A percentile compares a stretch with the other conserved stretches of the same genome.
These are phyloP conservation scores for Bombus waltoni DNA, from an alignment of 1,140 invertebrate species.

Conservation along the genomic window DNA sequence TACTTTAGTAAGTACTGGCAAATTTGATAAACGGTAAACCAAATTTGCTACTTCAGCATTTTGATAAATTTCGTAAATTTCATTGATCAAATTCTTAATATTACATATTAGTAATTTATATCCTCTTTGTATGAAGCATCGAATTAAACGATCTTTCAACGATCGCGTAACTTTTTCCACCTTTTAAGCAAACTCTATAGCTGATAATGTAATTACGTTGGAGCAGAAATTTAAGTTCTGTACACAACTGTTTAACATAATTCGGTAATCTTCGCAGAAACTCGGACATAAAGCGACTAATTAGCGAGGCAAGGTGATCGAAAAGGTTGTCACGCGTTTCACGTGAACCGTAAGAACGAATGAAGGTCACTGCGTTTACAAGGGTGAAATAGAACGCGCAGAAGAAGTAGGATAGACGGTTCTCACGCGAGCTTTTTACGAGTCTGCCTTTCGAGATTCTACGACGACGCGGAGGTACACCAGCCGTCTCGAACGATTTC, in stretches of 20 bases:
- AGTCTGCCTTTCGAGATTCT: constrained; percentile 2
- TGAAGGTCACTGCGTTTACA: constrained; percentile 36
- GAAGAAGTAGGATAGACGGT: background rate
- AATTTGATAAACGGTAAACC: too few species aligned
- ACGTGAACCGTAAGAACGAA: background rate
- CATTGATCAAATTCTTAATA: too few species aligned
- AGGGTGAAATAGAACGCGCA: background rate
- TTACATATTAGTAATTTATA: too few species aligned
- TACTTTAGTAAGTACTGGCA: too few species aligned
- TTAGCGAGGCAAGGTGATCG: constrained; percentile 1
- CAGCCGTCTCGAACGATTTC: constrained; percentile 6
- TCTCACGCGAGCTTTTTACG: constrained; percentile 34
- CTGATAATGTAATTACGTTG: too few species aligned
- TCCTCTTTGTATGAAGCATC: too few species aligned
- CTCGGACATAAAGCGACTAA: constrained; percentile 1
- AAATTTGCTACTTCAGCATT: too few species aligned
- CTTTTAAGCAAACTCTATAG: too few species aligned
- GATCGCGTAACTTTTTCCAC: too few species aligned
- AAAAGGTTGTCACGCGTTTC: constrained; percentile 4
- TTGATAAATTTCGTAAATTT: too few species aligned
- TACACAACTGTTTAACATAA: background rate
- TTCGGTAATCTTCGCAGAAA: background rate
- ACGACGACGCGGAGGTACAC: background rate
- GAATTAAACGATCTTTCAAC: too few species aligned
- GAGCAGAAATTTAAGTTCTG: too few species aligned